Conservation (phyloP, 2,797 vertebrate genomes). For the Schizopygopsis malacanthus region DNA sequence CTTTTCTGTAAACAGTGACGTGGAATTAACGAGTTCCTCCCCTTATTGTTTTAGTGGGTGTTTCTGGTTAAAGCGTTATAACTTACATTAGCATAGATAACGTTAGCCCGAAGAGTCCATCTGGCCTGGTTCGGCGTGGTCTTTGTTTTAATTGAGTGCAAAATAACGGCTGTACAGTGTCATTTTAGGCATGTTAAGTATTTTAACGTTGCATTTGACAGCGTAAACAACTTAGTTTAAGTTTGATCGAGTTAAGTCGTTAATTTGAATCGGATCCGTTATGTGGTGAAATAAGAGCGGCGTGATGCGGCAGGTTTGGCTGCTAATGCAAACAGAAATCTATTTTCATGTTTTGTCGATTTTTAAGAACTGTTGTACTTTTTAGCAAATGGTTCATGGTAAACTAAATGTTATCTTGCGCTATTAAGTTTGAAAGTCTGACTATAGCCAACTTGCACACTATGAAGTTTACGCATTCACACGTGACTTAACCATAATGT, state of each 20-base stretch:
- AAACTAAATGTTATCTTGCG: neutral
- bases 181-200: neutral
- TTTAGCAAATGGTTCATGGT: neutral
- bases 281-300: slow-evolving; percentile 20
- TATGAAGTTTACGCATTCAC: neutral
- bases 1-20: neutral
- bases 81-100: neutral
- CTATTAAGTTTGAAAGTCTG: neutral
- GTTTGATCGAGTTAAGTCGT: neutral
- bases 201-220: neutral
- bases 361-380: neutral
- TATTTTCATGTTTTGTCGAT: neutral
- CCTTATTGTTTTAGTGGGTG: no score
- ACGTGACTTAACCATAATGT: neutral
- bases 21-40: neutral
- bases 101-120: neutral
- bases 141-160: slow-evolving; percentile 26
- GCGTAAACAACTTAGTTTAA: no score
- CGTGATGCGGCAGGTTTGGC: slow-evolving; percentile 58
- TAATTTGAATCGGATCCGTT: neutral
- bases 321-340: slow-evolving; percentile 1
- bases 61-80: neutral
- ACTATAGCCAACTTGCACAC: neutral
- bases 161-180: neutral
- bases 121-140: slow-evolving; percentile 20